phyloP scores from a whole-genome alignment of 2,113 vertebrate genomes.

The Carassius carassius region DNA sequence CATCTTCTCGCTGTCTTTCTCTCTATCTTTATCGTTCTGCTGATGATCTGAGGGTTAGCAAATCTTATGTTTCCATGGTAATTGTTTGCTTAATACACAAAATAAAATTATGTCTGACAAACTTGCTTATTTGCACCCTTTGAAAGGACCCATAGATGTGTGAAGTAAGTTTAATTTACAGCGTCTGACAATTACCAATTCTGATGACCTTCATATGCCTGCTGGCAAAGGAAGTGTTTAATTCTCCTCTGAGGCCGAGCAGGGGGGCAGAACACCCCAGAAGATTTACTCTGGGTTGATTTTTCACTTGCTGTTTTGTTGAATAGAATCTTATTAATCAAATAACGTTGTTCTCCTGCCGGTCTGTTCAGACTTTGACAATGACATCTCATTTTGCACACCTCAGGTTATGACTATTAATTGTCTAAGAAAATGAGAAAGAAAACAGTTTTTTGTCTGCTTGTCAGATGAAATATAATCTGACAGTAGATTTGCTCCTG shows the following conservation, averaged over 20 bases:
- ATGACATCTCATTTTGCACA: constrained; percentile 53
- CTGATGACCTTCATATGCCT: constrained; percentile 79
- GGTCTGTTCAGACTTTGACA: constrained; percentile 40
- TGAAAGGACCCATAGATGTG: constrained; percentile 83
- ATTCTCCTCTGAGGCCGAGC: constrained; percentile 50
- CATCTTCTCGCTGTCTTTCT: constrained; percentile 60
- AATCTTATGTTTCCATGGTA: constrained; percentile 84
- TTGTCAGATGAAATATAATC: neutral
- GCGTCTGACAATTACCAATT: constrained; percentile 83
- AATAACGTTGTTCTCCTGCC: constrained; percentile 64
- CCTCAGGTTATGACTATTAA: constrained; percentile 1
- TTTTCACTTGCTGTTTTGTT: constrained; percentile 30
- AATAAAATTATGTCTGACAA: constrained; percentile 80
- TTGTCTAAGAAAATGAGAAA: neutral
- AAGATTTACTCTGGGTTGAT: constrained; percentile 68
- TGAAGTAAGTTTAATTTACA: constrained; percentile 92
- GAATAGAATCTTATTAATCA: constrained; percentile 22
- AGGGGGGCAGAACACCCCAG: constrained; percentile 81
- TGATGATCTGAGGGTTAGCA: constrained; percentile 78
- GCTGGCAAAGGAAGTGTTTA: constrained; percentile 82
- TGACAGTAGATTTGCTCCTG: neutral
- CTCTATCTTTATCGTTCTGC: constrained; percentile 76
- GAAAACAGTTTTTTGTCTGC: neutral
- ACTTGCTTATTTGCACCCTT: constrained; percentile 92
- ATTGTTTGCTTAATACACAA: constrained; percentile 90